Percentiles rank a stretch among this genome's conserved stretches.
phyloP scores from a whole-genome alignment of 2,888 invertebrate genomes.

The Junonia oenone region DNA sequence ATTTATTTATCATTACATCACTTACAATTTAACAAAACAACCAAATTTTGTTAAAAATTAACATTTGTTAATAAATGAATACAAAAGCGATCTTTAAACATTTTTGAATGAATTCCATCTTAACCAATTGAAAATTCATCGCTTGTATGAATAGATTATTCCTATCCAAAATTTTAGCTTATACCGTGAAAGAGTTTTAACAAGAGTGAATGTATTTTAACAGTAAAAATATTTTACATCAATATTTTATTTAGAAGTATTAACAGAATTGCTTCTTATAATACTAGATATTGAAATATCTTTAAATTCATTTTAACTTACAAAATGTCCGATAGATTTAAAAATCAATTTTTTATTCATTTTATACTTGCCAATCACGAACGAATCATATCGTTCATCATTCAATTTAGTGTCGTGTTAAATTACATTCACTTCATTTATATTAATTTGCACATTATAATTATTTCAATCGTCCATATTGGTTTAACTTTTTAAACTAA shows the following conservation, averaged over 20 bases:
- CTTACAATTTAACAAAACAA: too few relatives aligned
- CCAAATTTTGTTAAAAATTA: too few relatives aligned
- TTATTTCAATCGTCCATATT: conserved; percentile 34
- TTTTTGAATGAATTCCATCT: too few relatives aligned
- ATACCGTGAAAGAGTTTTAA: conserved; percentile 23
- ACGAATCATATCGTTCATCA: neutral
- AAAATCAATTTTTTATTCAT: neutral
- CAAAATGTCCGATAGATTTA: neutral
- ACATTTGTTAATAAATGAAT: too few relatives aligned
- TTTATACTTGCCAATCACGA: neutral
- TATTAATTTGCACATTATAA: conserved; percentile 54
- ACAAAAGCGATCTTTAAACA: too few relatives aligned
- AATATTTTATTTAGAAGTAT: neutral
- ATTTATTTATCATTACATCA: too few relatives aligned
- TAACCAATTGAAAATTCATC: too few relatives aligned
- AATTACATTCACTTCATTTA: conserved; percentile 44
- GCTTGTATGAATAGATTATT: too few relatives aligned
- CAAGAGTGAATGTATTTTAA: conserved; percentile 21
- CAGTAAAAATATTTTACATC: neutral
- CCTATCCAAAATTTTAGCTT: neutral
- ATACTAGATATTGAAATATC: neutral
- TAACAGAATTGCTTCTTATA: too few relatives aligned
- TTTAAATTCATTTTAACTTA: neutral
- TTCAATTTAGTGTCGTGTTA: neutral
- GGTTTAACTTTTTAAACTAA: conserved; percentile 30